A percentile compares a stretch with the other conserved stretches of the same genome.
Evolutionary conservation across 2,797 vertebrate genomes (phyloP).

Genomic region (Epinephelus awoara): DNA sequence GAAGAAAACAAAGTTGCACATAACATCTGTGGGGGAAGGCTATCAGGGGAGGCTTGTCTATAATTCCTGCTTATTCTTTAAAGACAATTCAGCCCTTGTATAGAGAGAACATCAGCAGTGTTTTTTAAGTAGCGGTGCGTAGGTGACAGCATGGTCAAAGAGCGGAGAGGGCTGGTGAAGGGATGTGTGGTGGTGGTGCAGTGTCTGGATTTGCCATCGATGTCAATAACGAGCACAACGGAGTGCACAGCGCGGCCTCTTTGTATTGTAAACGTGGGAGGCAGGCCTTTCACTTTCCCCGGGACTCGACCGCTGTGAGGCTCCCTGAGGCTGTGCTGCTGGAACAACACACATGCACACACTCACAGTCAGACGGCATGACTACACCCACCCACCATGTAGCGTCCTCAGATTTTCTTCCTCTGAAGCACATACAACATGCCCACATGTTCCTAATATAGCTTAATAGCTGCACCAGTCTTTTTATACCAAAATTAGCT

Average conservation of each 20-base stretch:
- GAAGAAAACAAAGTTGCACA: slow-evolving; percentile 42
- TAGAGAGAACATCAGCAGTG: slow-evolving; percentile 13
- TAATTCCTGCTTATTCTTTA: slow-evolving; percentile 28
- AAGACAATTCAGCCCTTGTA: slow-evolving; percentile 20
- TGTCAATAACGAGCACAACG: slow-evolving; percentile 29
- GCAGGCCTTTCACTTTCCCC: slow-evolving; percentile 51
- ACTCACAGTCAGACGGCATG: slow-evolving; percentile 23
- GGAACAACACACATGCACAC: slow-evolving; percentile 16
- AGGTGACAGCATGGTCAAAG: slow-evolving; percentile 28
- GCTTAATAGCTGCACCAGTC: slow-evolving; percentile 14
- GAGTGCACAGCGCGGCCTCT: slow-evolving; percentile 14
- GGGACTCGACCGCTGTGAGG: slow-evolving; percentile 43
- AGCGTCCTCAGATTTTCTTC: slow-evolving; percentile 28
- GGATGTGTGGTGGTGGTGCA: slow-evolving; percentile 13
- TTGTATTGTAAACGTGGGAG: slow-evolving; percentile 48
- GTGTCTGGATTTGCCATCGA: slow-evolving; percentile 35
- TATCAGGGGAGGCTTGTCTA: slow-evolving; percentile 33
- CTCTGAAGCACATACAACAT: slow-evolving; percentile 32
- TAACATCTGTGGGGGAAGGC: slow-evolving; percentile 35
- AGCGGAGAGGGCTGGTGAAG: slow-evolving; percentile 2
- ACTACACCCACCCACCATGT: slow-evolving; percentile 47
- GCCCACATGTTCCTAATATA: slow-evolving; percentile 50
- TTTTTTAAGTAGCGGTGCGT: slow-evolving; percentile 13
- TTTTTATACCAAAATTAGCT: slow-evolving; percentile 18
- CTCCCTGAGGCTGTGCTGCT: slow-evolving; percentile 43